Evolutionary conservation across 2,888 invertebrate genomes (phyloP).

Genomic region (Peribatodes rhomboidaria): DNA sequence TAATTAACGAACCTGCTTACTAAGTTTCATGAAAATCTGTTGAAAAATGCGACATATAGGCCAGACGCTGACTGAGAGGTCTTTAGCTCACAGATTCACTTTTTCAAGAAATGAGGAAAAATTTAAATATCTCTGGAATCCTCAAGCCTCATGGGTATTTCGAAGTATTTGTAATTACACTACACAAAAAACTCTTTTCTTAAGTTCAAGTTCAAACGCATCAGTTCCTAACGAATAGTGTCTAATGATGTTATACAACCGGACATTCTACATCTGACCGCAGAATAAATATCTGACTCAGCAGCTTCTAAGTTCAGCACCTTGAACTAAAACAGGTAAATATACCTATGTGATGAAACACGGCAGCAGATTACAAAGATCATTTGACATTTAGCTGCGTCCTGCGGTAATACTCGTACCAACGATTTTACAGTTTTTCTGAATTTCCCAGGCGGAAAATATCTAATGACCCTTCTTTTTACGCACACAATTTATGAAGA

Average conservation of each 20-base stretch:
- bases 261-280: constrained; percentile 11
- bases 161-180: neutral
- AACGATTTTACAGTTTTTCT: no score
- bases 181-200: neutral
- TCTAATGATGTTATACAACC: constrained; percentile 17
- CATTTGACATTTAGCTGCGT: neutral
- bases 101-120: no score
- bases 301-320: constrained; percentile 16
- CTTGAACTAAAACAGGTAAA: constrained; percentile 18
- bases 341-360: neutral
- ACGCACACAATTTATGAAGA: no score
- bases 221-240: neutral
- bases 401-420: no score
- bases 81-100: no score
- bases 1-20: no score
- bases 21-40: no score
- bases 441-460: no score
- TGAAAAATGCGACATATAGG: no score
- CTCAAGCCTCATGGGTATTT: neutral
- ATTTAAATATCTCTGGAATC: no score
- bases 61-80: no score
- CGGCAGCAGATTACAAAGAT: neutral
- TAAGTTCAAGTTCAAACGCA: constrained; percentile 12
- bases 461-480: no score
- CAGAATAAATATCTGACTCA: constrained; percentile 10